Conservation (phyloP, 2,113 vertebrate genomes). For the Spheniscus mendiculus region DNA sequence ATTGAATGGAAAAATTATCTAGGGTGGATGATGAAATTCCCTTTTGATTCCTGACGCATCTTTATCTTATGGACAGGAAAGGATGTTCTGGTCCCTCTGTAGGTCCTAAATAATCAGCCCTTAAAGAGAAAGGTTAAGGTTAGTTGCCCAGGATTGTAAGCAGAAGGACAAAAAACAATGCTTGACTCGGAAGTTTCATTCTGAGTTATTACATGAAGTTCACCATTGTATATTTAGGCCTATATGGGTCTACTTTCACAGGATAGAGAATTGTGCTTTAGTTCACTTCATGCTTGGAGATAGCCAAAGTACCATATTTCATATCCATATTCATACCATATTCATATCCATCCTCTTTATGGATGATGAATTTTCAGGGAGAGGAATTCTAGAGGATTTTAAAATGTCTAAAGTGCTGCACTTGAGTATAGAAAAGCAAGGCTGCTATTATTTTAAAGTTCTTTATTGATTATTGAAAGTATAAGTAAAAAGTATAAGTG, state of each 20-base stretch:
- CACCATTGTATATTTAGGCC: neutral
- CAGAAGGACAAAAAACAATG: neutral
- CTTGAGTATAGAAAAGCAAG: neutral
- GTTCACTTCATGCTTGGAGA: neutral
- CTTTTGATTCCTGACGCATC: neutral
- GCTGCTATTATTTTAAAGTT: neutral
- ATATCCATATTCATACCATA: too few relatives aligned
- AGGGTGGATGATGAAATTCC: neutral
- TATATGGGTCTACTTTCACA: neutral
- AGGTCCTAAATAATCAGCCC: neutral
- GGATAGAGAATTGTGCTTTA: neutral
- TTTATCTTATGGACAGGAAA: neutral
- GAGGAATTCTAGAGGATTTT: neutral
- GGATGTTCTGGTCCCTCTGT: neutral
- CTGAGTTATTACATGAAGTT: neutral
- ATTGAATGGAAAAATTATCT: neutral
- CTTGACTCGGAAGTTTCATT: neutral
- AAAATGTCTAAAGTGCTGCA: neutral
- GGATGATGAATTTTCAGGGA: neutral
- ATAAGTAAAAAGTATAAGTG: neutral
- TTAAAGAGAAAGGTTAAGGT: neutral
- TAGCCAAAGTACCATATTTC: neutral
- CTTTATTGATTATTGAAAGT: neutral
- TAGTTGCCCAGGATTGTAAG: neutral
- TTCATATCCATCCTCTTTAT: too few relatives aligned